Percentiles rank a stretch among this genome's conserved stretches.
Evolutionary conservation across 1,140 invertebrate genomes (phyloP).

Genomic region (Lutraria rhynchaena): DNA sequence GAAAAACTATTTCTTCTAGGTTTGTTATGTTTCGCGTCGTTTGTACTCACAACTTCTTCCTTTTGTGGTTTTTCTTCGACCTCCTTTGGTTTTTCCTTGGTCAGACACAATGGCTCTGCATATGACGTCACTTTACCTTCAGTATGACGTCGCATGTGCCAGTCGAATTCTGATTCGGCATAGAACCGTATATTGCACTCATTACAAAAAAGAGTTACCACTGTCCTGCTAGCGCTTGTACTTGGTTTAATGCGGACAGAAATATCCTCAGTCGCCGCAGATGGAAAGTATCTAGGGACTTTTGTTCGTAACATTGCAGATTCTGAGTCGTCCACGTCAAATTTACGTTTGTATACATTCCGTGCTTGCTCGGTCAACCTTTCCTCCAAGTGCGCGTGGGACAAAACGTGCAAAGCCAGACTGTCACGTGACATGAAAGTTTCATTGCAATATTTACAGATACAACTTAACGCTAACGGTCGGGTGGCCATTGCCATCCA

Average conservation of each 20-base stretch:
- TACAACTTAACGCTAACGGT: background rate
- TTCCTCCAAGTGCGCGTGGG: slow-evolving; percentile 37
- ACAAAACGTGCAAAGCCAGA: slow-evolving; percentile 52
- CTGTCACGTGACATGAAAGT: slow-evolving; percentile 29
- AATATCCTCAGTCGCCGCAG: background rate
- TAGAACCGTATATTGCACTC: slow-evolving; percentile 41
- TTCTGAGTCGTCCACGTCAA: background rate
- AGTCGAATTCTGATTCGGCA: slow-evolving; percentile 25
- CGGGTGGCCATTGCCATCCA: slow-evolving; percentile 4
- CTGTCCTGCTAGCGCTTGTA: background rate
- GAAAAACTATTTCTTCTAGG: slow-evolving; percentile 48
- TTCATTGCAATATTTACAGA: slow-evolving; percentile 43
- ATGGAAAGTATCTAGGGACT: background rate
- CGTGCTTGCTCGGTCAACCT: background rate
- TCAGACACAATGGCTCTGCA: slow-evolving; percentile 21
- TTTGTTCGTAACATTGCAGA: background rate
- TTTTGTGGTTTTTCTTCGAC: background rate
- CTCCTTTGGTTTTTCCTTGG: background rate
- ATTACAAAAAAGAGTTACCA: slow-evolving; percentile 22
- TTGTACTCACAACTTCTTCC: background rate
- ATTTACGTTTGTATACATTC: slow-evolving; percentile 36
- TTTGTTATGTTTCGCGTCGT: background rate
- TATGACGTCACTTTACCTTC: background rate
- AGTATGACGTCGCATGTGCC: slow-evolving; percentile 35
- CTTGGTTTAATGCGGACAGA: too few species aligned